Evolutionary conservation across 2,113 vertebrate species (phyloP).

Genomic region (Cricetomys ansorgei): DNA sequence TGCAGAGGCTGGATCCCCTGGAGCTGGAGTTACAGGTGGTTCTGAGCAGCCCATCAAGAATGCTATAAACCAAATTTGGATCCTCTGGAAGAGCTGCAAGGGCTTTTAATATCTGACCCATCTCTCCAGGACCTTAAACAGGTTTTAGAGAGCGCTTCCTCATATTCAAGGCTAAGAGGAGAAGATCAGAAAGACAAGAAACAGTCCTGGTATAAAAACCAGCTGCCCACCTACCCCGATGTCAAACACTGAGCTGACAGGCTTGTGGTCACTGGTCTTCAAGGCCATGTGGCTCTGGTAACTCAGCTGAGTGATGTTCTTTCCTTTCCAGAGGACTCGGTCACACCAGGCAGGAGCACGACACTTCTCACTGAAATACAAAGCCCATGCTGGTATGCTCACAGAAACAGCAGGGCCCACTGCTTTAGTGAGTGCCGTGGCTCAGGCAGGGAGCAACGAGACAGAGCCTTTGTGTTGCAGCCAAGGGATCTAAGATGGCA

Average conservation of each 20-base stretch:
- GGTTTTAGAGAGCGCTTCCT: not conserved
- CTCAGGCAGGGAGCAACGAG: accelerated
- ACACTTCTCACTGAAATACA: constrained; percentile 93
- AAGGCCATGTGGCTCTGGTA: constrained; percentile 96
- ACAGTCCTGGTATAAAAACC: not conserved
- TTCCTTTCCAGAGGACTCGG: constrained; percentile 96
- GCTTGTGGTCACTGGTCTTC: constrained; percentile 98
- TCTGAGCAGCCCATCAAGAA: not conserved
- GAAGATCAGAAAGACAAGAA: constrained; percentile 2
- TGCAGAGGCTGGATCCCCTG: not conserved
- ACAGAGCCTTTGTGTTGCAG: not conserved
- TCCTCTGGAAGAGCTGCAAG: not conserved
- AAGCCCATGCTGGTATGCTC: constrained; percentile 2
- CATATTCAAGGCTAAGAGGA: not conserved
- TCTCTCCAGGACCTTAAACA: not conserved
- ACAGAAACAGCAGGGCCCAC: not conserved
- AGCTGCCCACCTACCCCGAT: constrained; percentile 90
- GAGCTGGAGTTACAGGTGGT: too few species aligned
- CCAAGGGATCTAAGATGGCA: not conserved
- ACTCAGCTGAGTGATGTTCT: constrained; percentile 90
- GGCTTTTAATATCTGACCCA: not conserved
- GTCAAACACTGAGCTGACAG: constrained; percentile 94
- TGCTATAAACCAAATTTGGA: not conserved
- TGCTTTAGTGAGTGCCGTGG: not conserved
- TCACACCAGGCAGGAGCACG: constrained; percentile 97